Percentiles rank a stretch among this genome's conserved stretches.
These are phyloP conservation scores for Narcine bancroftii DNA, from an alignment of 2,113 vertebrate genomes.

Conservation along the genomic window DNA sequence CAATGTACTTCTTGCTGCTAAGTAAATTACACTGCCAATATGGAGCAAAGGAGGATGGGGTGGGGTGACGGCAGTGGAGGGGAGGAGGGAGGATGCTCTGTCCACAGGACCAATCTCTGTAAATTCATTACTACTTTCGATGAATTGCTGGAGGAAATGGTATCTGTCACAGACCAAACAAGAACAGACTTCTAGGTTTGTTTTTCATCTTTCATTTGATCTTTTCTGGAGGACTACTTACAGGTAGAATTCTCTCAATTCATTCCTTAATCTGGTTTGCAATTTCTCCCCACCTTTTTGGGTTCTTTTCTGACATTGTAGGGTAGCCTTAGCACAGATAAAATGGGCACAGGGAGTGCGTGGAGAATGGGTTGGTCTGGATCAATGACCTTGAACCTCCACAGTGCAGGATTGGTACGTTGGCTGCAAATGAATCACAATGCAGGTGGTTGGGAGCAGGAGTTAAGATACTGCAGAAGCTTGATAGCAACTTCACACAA, in stretches of 20 bases:
- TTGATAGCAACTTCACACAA: background rate
- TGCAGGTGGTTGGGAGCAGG: background rate
- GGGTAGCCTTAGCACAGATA: background rate
- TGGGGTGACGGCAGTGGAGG: too few relatives aligned
- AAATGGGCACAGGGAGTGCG: background rate
- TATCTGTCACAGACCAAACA: constrained; percentile 25
- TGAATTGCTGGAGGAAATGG: background rate
- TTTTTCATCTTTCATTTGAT: constrained; percentile 14
- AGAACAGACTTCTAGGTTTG: background rate
- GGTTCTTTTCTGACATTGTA: background rate
- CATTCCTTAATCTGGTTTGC: background rate
- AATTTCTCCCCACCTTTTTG: background rate
- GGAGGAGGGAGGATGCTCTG: too few relatives aligned
- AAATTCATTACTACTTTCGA: background rate
- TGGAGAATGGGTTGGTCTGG: too few relatives aligned
- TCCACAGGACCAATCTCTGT: background rate
- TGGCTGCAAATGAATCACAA: background rate
- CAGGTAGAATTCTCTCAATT: background rate
- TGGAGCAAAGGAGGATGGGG: background rate
- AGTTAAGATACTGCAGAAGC: background rate
- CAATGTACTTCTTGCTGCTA: background rate
- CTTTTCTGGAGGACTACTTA: background rate
- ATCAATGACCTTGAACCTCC: too few relatives aligned
- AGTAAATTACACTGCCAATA: background rate
- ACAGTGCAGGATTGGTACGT: background rate